Evolutionary conservation across 2,888 invertebrate species (phyloP), one percentile per base, ranked within the genome.

Genomic region (Plutella xylostella): DNA sequence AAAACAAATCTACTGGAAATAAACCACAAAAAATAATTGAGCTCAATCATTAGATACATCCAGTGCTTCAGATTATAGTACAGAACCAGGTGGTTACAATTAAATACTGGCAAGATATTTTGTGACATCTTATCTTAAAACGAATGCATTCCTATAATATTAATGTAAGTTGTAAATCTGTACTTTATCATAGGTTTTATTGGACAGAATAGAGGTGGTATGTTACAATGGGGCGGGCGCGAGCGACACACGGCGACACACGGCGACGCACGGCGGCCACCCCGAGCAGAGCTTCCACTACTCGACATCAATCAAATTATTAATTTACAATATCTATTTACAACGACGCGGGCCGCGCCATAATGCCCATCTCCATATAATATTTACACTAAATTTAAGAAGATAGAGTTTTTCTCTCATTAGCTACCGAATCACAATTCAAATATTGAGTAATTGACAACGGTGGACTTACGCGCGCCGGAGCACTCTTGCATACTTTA

Each of bases 401-500:
- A 72, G 78, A 78, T 80, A 78, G 71, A 68, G 68, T 75, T 80
- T 40, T 73, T 83, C 80, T 82, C 80, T 80, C 82, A 74, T 79
- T 82, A 83, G 79, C 82, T 83, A 83, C 80, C 80, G 76, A 82
- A 83, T 83, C 83, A 83, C 83, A 83, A 79, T 82, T 80, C 75
- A 78, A 76, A 76, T 80, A 76, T 76, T 73, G 76, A 79, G 76
- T 83, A 83, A 83, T 83, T 83, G 83, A 83, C 83, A 76, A 82
- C 76, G 78, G 79, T 79, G 82, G 82, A 82, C 83, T 77, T 74
- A 75, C 79, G 73, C 74, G 77, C 74, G 75, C 73, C 77, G 71
- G 70, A 70, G 74, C 78, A 77, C 77, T 74, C 69, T 70, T 72
- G 77, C 77, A 69, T 76, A 64, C n/a, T n/a, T 74, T 77, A 78